phyloP scores from a whole-genome alignment of 2,888 invertebrate genomes.

The Conistra vaccinii region DNA sequence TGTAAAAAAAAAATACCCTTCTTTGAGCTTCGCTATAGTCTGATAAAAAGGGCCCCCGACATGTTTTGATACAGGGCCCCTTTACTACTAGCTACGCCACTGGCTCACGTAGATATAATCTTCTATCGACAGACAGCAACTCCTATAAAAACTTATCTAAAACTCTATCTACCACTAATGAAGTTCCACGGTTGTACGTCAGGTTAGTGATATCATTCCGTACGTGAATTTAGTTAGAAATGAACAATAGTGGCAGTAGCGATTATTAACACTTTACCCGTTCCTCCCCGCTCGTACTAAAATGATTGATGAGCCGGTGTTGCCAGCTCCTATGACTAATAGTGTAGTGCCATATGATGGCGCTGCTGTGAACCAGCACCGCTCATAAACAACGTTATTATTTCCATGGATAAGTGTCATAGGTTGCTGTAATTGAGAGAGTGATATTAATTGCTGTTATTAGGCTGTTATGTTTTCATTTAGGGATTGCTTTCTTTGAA shows the following conservation, averaged over 20 bases:
- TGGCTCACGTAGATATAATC: neutral
- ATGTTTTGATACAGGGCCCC: too few relatives aligned
- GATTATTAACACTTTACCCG: constrained; percentile 88
- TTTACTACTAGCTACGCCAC: too few relatives aligned
- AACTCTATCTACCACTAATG: constrained; percentile 19
- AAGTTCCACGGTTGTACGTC: constrained; percentile 31
- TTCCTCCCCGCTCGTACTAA: constrained; percentile 67
- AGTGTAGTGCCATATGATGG: constrained; percentile 85
- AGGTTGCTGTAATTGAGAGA: constrained; percentile 61
- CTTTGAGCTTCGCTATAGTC: too few relatives aligned
- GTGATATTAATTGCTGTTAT: constrained; percentile 52
- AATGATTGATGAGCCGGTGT: constrained; percentile 85
- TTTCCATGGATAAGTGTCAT: constrained; percentile 65
- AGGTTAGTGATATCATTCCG: constrained; percentile 60
- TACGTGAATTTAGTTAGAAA: constrained; percentile 74
- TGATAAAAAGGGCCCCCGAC: too few relatives aligned
- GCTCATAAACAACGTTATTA: constrained; percentile 64
- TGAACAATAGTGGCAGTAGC: constrained; percentile 83
- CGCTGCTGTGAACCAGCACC: constrained; percentile 73
- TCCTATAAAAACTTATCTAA: constrained; percentile 10
- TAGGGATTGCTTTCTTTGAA: constrained; percentile 19
- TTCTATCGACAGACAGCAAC: neutral
- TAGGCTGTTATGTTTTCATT: constrained; percentile 41
- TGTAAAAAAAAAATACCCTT: too few relatives aligned
- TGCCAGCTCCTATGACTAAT: constrained; percentile 82